Conservation (phyloP, 2,113 vertebrate genomes). For the Phalacrocorax carbo region DNA sequence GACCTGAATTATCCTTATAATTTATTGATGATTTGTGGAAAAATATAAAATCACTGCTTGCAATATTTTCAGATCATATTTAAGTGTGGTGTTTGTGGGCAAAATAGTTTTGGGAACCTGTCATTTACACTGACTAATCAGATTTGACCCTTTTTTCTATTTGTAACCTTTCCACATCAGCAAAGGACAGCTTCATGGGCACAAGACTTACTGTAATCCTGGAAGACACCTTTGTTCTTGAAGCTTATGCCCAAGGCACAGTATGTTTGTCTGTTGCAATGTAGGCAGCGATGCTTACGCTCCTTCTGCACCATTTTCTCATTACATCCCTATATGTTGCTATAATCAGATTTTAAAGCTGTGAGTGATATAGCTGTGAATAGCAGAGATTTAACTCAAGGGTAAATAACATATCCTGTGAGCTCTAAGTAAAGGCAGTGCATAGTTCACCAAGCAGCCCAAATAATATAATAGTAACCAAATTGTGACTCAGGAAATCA, state of each 20-base stretch:
- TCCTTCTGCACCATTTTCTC: neutral
- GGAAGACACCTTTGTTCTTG: neutral
- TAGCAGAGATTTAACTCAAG: neutral
- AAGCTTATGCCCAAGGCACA: neutral
- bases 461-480: neutral
- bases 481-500: neutral
- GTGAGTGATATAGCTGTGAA: neutral
- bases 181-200: neutral
- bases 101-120: neutral
- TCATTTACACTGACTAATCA: neutral
- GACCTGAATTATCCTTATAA: neutral
- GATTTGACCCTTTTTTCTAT: neutral
- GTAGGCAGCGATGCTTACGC: neutral
- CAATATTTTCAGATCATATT: neutral
- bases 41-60: neutral
- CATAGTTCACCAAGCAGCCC: neutral
- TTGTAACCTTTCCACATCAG: neutral
- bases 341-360: neutral
- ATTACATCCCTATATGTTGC: neutral
- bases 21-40: neutral
- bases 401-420: neutral
- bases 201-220: neutral
- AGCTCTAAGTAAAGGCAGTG: neutral
- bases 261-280: neutral
- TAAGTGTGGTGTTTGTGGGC: neutral